phyloP scores from a whole-genome alignment of 2,888 invertebrate species.

The Tanytarsus gracilentus region DNA sequence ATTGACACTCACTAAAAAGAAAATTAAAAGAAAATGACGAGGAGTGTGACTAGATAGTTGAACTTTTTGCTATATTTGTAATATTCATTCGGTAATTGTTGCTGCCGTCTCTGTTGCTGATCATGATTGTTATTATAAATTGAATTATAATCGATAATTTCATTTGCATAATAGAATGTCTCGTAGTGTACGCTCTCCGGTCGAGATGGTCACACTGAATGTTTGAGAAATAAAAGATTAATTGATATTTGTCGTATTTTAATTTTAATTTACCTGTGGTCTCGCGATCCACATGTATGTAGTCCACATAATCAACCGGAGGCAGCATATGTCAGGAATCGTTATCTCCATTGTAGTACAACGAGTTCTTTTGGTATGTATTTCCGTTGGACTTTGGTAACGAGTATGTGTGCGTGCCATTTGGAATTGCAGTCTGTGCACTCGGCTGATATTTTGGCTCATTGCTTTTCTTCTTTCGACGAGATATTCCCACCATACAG shows the following conservation, averaged over 20 bases:
- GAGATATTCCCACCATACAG: constrained; percentile 51
- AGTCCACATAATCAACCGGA: constrained; percentile 74
- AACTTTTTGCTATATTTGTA: constrained; percentile 21
- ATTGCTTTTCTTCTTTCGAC: constrained; percentile 47
- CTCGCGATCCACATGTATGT: constrained; percentile 24
- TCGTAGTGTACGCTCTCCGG: constrained; percentile 17
- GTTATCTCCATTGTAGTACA: constrained; percentile 45
- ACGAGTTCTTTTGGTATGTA: constrained; percentile 41
- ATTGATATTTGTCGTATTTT: not conserved
- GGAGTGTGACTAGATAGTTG: constrained; percentile 20
- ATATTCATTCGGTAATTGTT: too few relatives aligned
- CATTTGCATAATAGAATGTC: constrained; percentile 24
- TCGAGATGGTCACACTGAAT: constrained; percentile 23
- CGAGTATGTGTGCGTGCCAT: constrained; percentile 38
- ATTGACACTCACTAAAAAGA: not conserved
- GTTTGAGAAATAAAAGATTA: not conserved
- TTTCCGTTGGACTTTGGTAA: constrained; percentile 18
- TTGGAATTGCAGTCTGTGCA: constrained; percentile 48
- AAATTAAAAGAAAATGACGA: constrained; percentile 6
- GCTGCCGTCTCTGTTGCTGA: too few relatives aligned
- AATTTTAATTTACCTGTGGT: constrained; percentile 12
- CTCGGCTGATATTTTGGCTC: constrained; percentile 45
- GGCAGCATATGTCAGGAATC: constrained; percentile 82
- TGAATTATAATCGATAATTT: constrained; percentile 26
- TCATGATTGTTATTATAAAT: constrained; percentile 26